These are phyloP conservation scores for Bombus waltoni DNA, from an alignment of 1,140 invertebrate genomes.

Conservation along the genomic window DNA sequence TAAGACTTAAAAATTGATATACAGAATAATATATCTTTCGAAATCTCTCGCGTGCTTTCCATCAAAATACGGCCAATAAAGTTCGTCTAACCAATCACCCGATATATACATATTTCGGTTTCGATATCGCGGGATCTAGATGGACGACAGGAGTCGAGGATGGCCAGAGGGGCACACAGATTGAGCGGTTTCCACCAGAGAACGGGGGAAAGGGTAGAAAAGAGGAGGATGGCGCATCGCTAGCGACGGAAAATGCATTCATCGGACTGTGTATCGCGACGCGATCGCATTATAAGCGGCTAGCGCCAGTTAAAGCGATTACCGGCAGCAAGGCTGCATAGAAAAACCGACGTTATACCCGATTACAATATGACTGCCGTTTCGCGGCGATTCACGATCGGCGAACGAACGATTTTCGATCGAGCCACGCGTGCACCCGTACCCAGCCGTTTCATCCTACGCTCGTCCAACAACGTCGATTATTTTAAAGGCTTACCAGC, in stretches of 20 bases:
- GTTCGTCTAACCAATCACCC: slow-evolving; percentile 44
- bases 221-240: not conserved
- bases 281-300: slow-evolving; percentile 81
- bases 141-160: not conserved
- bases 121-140: not conserved
- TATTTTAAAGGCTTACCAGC: slow-evolving; percentile 80
- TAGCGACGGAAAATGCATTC: slow-evolving; percentile 73
- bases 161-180: not conserved
- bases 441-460: not conserved
- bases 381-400: slow-evolving; percentile 76
- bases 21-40: not conserved
- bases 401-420: slow-evolving; percentile 66
- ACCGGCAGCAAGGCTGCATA: slow-evolving; percentile 71
- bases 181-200: slow-evolving; percentile 7
- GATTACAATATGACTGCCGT: slow-evolving; percentile 80
- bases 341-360: slow-evolving; percentile 77
- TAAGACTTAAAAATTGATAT: too few relatives aligned
- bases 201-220: too few relatives aligned
- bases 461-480: slow-evolving; percentile 66
- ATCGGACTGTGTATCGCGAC: slow-evolving; percentile 77
- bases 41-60: not conserved
- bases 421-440: slow-evolving; percentile 26
- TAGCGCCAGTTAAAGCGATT: slow-evolving; percentile 81
- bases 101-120: slow-evolving; percentile 41
- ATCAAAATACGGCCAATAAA: slow-evolving; percentile 73